Conservation (phyloP, 2,888 invertebrate genomes). For the Sipha maydis region DNA sequence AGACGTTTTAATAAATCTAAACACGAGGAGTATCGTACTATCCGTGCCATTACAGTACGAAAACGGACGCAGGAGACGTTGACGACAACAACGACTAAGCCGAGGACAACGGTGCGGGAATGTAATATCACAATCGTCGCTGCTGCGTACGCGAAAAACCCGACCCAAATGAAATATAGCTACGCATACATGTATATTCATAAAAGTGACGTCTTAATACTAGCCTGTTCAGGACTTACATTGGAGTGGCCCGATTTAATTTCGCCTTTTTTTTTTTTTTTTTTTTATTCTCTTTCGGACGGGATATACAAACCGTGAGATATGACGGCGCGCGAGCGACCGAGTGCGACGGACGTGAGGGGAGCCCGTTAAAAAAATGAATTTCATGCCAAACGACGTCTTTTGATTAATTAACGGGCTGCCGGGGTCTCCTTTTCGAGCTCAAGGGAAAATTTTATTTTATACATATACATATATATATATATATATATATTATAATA, state of each 20-base stretch:
- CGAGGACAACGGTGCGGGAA: background rate
- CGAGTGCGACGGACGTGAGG: background rate
- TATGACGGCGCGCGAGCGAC: conserved; percentile 31
- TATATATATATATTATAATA: background rate
- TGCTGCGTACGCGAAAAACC: conserved; percentile 28
- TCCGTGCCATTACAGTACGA: background rate
- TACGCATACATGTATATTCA: background rate
- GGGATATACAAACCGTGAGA: conserved; percentile 45
- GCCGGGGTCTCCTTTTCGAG: conserved; percentile 29
- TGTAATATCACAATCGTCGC: conserved; percentile 38
- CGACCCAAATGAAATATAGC: conserved; percentile 38
- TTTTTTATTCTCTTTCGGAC: too few species aligned
- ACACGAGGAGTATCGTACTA: background rate
- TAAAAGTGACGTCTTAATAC: conserved; percentile 54
- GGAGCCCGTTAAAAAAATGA: conserved; percentile 46
- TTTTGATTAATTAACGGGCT: conserved; percentile 56
- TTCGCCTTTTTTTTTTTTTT: conserved; percentile 12
- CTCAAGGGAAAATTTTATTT: conserved; percentile 2
- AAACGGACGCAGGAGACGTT: background rate
- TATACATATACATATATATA: too few species aligned
- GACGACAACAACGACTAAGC: background rate
- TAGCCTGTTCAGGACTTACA: conserved; percentile 23
- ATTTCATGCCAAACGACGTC: conserved; percentile 51
- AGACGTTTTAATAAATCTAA: background rate
- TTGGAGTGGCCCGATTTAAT: conserved; percentile 56